Evolutionary conservation across 2,113 vertebrate genomes (phyloP).

Genomic region (Rhagologus leucostigma): DNA sequence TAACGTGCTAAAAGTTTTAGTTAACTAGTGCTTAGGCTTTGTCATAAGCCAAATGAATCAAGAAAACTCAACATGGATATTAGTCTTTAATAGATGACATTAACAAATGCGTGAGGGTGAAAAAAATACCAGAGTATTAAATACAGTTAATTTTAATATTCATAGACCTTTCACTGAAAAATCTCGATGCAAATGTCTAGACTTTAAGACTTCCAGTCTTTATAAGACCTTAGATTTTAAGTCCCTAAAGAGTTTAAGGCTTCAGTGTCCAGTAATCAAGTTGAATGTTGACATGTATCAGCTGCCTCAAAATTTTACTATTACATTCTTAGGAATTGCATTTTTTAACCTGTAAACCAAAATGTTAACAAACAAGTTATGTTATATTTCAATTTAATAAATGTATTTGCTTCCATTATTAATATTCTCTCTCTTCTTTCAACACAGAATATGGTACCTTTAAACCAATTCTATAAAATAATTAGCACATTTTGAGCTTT

Average conservation of each 20-base stretch:
- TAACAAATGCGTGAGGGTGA: background rate
- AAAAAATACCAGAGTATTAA: background rate
- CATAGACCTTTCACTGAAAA: background rate
- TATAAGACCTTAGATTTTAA: background rate
- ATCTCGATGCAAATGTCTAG: background rate
- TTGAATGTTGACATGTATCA: background rate
- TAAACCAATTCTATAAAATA: background rate
- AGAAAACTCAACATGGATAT: background rate
- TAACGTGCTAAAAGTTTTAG: background rate
- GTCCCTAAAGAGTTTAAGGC: background rate
- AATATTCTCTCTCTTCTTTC: background rate
- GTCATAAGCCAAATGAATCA: background rate
- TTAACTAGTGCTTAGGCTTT: background rate
- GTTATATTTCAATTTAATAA: background rate
- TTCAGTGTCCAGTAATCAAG: background rate
- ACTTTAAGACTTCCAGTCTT: too few relatives aligned
- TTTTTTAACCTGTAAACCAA: background rate
- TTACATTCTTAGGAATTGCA: background rate
- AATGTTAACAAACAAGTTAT: background rate
- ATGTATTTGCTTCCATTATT: background rate
- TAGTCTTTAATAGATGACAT: background rate
- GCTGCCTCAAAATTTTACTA: background rate
- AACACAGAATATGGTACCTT: background rate
- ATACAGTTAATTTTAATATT: background rate
- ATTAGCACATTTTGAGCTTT: background rate